Base-by-base conservation (phyloP, 2,888 invertebrate species). In the Trissolcus brochymenae region DNA sequence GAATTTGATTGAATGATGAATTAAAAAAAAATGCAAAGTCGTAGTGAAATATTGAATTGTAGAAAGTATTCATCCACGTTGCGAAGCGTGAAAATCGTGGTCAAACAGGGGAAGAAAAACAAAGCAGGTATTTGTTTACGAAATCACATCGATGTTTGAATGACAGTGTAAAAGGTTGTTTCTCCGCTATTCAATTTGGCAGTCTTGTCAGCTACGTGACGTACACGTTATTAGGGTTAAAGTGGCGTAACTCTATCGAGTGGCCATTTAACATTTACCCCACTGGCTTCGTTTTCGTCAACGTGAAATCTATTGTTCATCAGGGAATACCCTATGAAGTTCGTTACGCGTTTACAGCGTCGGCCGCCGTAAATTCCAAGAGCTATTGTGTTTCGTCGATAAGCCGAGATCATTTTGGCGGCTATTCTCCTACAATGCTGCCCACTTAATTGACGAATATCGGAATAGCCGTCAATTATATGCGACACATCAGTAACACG, bases 201-300 rank as follows among this genome's bases (percentile, higher is more conserved):
- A 57, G 43, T 49, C 66, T 65, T 78, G 73, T 78, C 78, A 57
- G 66, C 71, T 74, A 71, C 80, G 81, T 79, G 82, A 81, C 83
- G 85, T 82, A 83, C 84, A 84, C 82, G 84, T 86, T 86, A 87
- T 85, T 82, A 84, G 74, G 78, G 83, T 78, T 85, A 84, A 86
- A 85, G 83, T 84, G 85, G 82, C 83, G 84, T 83, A 85, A 87
- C 84, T 83, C 85, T 83, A 86, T 87, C 84, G 85, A 85, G 82
- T 81, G 81, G 81, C 83, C 84, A 86, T 85, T 85, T 82, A 81
- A 82, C 80, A 80, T 84, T 83, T 84, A 81, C 81, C 81, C 80
- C 80, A 80, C 78, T 76, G 79, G 77, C 81, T 82, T 79, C 79
- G 79, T 82, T 82, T 81, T 80, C 80, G 81, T 80, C 82, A 77